These are phyloP conservation scores for Bombus huntii DNA, from an alignment of 1,140 invertebrate genomes.

Conservation along the genomic window DNA sequence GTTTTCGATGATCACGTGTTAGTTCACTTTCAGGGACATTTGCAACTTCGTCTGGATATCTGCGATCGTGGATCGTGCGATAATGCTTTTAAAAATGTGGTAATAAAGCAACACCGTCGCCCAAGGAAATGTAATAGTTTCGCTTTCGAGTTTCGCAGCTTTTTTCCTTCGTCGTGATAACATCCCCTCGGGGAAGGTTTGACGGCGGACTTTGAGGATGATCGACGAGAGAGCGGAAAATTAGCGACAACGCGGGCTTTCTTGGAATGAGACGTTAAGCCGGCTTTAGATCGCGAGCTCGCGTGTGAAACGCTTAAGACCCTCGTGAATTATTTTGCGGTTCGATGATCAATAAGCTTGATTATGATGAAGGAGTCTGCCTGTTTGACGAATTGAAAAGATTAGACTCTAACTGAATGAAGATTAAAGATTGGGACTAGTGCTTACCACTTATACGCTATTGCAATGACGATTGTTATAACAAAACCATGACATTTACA, in stretches of 20 bases:
- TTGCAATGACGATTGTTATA: not conserved
- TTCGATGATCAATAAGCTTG: constrained; percentile 34
- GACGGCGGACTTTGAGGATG: constrained; percentile 33
- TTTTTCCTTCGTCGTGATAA: not conserved
- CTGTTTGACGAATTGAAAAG: not conserved
- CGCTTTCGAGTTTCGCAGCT: constrained; percentile 20
- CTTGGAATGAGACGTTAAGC: constrained; percentile 44
- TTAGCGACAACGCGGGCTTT: constrained; percentile 39
- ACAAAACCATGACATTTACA: no score
- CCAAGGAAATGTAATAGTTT: not conserved
- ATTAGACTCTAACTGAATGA: not conserved
- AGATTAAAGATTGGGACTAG: not conserved
- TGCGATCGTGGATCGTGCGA: not conserved
- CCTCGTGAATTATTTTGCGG: constrained; percentile 26
- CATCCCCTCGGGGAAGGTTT: not conserved
- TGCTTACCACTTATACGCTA: not conserved
- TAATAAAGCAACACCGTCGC: not conserved
- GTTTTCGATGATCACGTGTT: not conserved
- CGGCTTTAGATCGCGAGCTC: constrained; percentile 23
- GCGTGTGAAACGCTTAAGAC: constrained; percentile 21
- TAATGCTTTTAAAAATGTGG: not conserved
- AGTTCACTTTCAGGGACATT: not conserved
- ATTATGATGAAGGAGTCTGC: constrained; percentile 1
- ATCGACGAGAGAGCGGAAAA: constrained; percentile 49
- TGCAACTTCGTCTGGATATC: not conserved